Evolutionary conservation across 2,113 vertebrate genomes (phyloP), one percentile per base, ranked within the genome.

Genomic region (Nannobrachium achirus): DNA sequence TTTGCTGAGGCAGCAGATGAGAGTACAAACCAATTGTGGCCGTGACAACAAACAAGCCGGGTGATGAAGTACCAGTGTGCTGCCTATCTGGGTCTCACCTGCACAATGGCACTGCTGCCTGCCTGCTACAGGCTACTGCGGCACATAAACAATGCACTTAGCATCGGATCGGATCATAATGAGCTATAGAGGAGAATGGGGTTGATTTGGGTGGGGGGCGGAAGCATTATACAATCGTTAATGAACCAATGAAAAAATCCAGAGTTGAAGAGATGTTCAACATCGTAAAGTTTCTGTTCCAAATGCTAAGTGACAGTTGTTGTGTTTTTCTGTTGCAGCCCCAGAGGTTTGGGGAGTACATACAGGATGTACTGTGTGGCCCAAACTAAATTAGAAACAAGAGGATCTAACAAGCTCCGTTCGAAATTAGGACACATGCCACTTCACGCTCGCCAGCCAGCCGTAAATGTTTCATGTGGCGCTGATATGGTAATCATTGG

Each of bases 71-170:
- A 89, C 87, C 80, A 1, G 1, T 1, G 71, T 76, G 70, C 75
- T 58, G 78, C 70, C 77, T 83, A 88, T 87, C 79, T 89, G 85
- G 89, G 88, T 90, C 87, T 84, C 85, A 91, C 89, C 87, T 88
- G 83, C 80, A 69, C 77, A 20, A 76, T 42, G 61, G 61, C 25
- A 15, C 58, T 63, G 70, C 79, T 63, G 51, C 10, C 63, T 72
- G 63, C 66, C 58, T 63, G 70, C 79, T 63, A 52, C 10, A 65
- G 74, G 63, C 66, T 42, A 69, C 71, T 63, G 67, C 66, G 46
- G 44, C 53, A 73, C 1, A 63, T 55, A 76, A 73, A 61, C 57
- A 10, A 60, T 45, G 44, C 51, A 19, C 11, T 3, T 18, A 14
- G 66, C 11, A 11, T n/a, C 33, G 71, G 33, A 55, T 19, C 11